Base-by-base conservation (phyloP, 2,113 vertebrate species). In the Thymallus thymallus region DNA sequence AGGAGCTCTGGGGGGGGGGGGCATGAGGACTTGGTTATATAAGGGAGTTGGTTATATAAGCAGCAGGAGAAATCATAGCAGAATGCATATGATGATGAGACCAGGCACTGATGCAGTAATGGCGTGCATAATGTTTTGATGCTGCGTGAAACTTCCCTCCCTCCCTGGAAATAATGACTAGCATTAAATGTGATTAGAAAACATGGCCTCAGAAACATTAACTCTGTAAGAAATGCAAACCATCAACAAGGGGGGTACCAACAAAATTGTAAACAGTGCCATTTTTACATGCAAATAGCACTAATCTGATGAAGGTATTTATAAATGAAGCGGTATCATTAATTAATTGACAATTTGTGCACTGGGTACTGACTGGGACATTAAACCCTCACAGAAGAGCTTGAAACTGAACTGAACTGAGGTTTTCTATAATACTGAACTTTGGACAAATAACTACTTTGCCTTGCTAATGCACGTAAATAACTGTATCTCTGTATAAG, bases 391-490 rank as follows among this genome's bases (percentile, higher is more conserved):
- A 41, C 35, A 12, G 35, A 41, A 41, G 35, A 41, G 9, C 35
- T 41, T 41, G 35, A 41, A 41, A 41, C 35, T 41, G 29, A 29
- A 3, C 29, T 29, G 35, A 41, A 41, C 35, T n/a, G n/a, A 41
- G 3, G 9, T 41, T 41, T 10, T 20, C 5, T 55, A 6, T 6
- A 20, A 55, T 20, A 55, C 51, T 55, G 51, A 55, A 20, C 18
- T 77, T 77, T 10, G 35, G 30, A 30, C 30, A 30, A 30, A 30
- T 5, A 30, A 30, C 4, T 5, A 30, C 30, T 30, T 30, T 30
- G 4, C 30, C 30, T 30, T 41, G 76, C 71, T 32, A 41, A 74
- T 74, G 72, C 77, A 76, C 80, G 35, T 13, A 23, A 84, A 86
- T 82, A 71, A 80, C 73, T 61, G 71, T 10, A 12, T 41, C 9